These are phyloP conservation scores for Epicampocera succincta DNA, from an alignment of 2,888 invertebrate species.

Conservation along the genomic window DNA sequence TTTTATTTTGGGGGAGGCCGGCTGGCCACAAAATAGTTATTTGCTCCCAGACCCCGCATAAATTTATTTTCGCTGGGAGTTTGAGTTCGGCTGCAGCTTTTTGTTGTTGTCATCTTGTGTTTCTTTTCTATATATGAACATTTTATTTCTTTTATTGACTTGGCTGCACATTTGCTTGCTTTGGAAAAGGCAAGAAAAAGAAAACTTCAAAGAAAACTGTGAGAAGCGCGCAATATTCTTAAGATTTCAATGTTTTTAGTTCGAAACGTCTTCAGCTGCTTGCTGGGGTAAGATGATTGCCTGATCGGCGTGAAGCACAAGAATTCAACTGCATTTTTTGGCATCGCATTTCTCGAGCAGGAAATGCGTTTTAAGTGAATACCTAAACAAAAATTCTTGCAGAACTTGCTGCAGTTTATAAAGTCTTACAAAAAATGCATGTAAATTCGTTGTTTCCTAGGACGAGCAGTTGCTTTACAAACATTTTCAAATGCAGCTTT, in stretches of 20 bases:
- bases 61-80: neutral
- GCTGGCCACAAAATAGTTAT: neutral
- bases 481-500: neutral
- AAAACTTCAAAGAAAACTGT: slow-evolving; percentile 5
- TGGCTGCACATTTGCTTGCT: slow-evolving; percentile 43
- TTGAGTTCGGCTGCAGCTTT: slow-evolving; percentile 4
- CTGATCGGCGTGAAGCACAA: slow-evolving; percentile 53
- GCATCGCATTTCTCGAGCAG: slow-evolving; percentile 25
- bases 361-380: slow-evolving; percentile 20
- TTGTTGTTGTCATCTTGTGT: slow-evolving; percentile 20
- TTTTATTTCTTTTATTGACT: slow-evolving; percentile 49
- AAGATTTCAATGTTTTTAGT: slow-evolving; percentile 38
- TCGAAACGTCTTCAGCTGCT: slow-evolving; percentile 34
- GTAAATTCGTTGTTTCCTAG: slow-evolving; percentile 15
- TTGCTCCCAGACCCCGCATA: neutral
- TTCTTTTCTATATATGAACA: slow-evolving; percentile 5
- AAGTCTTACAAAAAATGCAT: slow-evolving; percentile 29
- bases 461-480: neutral
- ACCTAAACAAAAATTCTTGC: slow-evolving; percentile 27
- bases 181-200: neutral
- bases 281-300: slow-evolving; percentile 57
- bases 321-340: slow-evolving; percentile 64
- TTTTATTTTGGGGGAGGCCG: neutral
- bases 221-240: slow-evolving; percentile 64
- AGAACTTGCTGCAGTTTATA: slow-evolving; percentile 30